Percentiles rank a stretch among this genome's conserved stretches.
Conservation (phyloP, 2,113 vertebrate genomes). For the Hippocampus mohnikei region DNA sequence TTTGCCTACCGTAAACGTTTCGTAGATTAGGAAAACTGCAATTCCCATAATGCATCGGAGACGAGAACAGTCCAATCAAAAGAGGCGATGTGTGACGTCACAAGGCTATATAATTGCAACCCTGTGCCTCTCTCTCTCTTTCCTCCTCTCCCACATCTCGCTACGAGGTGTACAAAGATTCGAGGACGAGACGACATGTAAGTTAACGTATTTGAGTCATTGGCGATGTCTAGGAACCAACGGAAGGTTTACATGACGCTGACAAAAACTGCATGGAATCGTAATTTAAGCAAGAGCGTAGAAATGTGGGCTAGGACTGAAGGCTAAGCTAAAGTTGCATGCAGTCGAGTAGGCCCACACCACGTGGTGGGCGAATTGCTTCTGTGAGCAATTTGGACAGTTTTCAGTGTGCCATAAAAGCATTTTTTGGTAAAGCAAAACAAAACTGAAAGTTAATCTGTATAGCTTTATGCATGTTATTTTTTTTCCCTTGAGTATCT, state of each 20-base stretch:
- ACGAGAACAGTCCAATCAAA: not conserved
- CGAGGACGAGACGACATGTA: not conserved
- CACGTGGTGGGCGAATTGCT: not conserved
- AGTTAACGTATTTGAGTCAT: not conserved
- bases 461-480: no score
- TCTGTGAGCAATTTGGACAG: not conserved
- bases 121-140: not conserved
- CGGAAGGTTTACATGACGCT: no score
- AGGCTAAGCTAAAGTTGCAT: not conserved
- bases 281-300: not conserved
- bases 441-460: no score
- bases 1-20: not conserved
- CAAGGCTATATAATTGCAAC: not conserved
- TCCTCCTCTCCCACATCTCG: not conserved
- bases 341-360: not conserved
- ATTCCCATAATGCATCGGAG: not conserved
- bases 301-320: not conserved
- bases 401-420: not conserved
- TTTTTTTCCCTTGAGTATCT: no score
- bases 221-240: not conserved
- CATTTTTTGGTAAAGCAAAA: no score
- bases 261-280: not conserved
- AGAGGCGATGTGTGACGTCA: not conserved
- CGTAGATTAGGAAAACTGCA: not conserved
- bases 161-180: not conserved